Evolutionary conservation across 2,113 vertebrate genomes (phyloP).

Genomic region (Elgaria multicarinata): DNA sequence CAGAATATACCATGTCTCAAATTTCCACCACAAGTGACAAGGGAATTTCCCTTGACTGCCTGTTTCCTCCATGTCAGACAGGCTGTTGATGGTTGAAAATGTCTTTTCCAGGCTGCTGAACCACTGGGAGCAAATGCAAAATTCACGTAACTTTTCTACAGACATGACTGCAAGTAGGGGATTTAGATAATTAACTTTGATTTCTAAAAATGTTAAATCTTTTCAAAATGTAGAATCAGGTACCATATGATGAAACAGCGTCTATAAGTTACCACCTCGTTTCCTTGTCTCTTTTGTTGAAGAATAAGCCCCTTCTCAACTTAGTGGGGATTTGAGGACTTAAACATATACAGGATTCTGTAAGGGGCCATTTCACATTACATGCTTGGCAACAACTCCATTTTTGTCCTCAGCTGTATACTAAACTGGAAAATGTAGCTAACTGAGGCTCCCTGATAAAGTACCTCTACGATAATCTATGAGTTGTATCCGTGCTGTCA

Average conservation of each 20-base stretch:
- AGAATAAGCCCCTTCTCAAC: background rate
- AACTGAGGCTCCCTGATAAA: background rate
- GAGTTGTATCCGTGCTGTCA: too few relatives aligned
- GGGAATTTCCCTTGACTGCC: background rate
- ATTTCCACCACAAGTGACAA: background rate
- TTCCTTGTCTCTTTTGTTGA: background rate
- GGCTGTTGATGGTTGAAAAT: background rate
- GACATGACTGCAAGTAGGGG: background rate
- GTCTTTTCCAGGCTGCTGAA: background rate
- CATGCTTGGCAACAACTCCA: background rate
- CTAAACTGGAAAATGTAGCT: background rate
- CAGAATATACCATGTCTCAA: background rate
- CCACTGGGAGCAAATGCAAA: background rate
- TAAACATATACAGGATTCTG: background rate
- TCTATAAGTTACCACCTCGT: background rate
- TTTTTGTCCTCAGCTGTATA: background rate
- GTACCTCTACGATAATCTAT: too few relatives aligned
- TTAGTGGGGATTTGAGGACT: background rate
- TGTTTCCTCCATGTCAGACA: background rate
- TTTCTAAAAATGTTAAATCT: background rate
- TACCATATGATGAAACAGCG: background rate
- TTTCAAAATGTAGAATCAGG: background rate
- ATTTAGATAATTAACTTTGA: background rate
- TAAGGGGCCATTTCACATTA: background rate
- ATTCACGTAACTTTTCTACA: accelerated